Evolutionary conservation across 2,888 invertebrate genomes (phyloP), one percentile per base, ranked within the genome.

Genomic region (Melitaea athalia): DNA sequence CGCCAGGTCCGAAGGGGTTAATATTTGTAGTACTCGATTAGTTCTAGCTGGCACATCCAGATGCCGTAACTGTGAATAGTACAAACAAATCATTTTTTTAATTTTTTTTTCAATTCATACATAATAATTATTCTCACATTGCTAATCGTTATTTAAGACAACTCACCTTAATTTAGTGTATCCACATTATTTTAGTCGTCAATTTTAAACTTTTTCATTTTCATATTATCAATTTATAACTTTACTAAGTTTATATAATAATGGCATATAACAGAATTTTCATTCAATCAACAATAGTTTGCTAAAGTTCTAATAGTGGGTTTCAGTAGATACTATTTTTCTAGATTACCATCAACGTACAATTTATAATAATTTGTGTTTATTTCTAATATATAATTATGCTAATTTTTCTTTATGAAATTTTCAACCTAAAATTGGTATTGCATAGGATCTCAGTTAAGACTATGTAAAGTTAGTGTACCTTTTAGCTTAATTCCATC

Each of bases 61-160:
- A 10, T 15, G 57, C 31, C 47, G 47, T n/a, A 57, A 31, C 57
- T 57, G 57, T n/a, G 57, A 57, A 57, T 57, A 38, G 15, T 57
- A 42, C 42, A 57, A 38, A 42, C 38, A 38, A 42, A 57, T 57
- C n/a, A 57, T n/a, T 42, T 12, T 33, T 55, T 24, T 24, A 1
- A 3, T 24, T 24, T 3, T n/a, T n/a, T 55, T 57, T n/a, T 5
- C n/a, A 42, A 42, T 38, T 12, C 14, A 57, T 10, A n/a, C n/a
- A n/a, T n/a, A n/a, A n/a, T n/a, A 42, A 3, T 24, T n/a, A 42
- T 57, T 4, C 42, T 42, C 4, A 38, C 5, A 55, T 33, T n/a
- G 15, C 42, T 53, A 14, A 31, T 24, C 1, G 6, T 15, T 42
- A 15, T 57, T 42, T n/a, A 42, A 15, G 31, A 42, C 15, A 57